Conservation (phyloP, 2,113 vertebrate species). For the Corythoichthys intestinalis region DNA sequence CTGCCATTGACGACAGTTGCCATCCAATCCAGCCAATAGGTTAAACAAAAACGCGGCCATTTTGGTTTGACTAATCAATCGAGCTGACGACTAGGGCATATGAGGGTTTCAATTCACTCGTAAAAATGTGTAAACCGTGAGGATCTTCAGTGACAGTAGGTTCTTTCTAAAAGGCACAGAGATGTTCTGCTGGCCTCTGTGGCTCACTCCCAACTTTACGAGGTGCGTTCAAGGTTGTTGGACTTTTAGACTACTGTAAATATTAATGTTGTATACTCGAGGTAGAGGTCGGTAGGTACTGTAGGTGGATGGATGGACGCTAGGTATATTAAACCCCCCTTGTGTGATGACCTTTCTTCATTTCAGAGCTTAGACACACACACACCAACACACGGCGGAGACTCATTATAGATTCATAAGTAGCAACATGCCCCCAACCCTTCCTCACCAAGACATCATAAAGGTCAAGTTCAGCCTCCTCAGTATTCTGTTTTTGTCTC, state of each 20-base stretch:
- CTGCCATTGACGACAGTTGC: too few species aligned
- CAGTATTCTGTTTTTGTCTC: slow-evolving; percentile 55
- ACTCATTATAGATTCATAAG: slow-evolving; percentile 71
- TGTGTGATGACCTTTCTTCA: slow-evolving; percentile 65
- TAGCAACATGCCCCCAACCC: slow-evolving; percentile 59
- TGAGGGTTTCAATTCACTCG: neutral
- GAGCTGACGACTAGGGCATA: neutral
- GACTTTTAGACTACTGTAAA: neutral
- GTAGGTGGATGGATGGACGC: slow-evolving; percentile 12
- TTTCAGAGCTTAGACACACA: slow-evolving; percentile 38
- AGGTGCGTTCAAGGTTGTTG: neutral
- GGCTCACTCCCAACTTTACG: neutral
- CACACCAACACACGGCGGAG: slow-evolving; percentile 17
- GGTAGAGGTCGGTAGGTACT: neutral
- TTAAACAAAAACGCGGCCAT: too few species aligned
- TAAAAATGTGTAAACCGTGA: neutral
- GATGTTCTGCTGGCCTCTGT: neutral
- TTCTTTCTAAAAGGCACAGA: neutral
- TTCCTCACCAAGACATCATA: slow-evolving; percentile 69
- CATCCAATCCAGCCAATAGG: too few species aligned
- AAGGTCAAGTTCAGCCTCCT: slow-evolving; percentile 73
- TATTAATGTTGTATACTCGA: neutral
- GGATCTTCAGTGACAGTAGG: too few species aligned
- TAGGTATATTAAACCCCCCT: slow-evolving; percentile 48
- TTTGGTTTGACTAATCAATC: too few species aligned